Evolutionary conservation across 2,113 vertebrate genomes (phyloP), one percentile per base, ranked within the genome.

Genomic region (Perognathus longimembris): DNA sequence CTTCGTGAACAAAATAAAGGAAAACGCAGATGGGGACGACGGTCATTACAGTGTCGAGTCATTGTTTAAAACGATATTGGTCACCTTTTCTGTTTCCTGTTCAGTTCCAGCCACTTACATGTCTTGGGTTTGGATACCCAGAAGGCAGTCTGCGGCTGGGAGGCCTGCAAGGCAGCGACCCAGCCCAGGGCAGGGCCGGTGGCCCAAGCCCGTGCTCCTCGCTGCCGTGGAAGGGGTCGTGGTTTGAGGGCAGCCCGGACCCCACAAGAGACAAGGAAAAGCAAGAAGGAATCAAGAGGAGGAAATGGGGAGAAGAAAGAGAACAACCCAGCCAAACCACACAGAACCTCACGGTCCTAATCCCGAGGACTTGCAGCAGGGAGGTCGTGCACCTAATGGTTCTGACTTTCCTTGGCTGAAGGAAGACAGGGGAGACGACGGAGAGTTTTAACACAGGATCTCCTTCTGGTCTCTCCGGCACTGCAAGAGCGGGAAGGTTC

Each of bases 11-110:
- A 88, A 67, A 50, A 80, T 32, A 71, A 45, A 79, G 59, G 7
- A 85, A 84, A 90, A 93, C 59, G 45, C 45, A 91, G 61, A 87
- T 79, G 86, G 85, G 10, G 54, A 63, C 90, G 66, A 57, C 73
- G 79, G 74, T 63, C 91, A 91, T 93, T 89, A 81, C 83, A 93
- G 87, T 87, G 57, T 74, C 59, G 40, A 92, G 26, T 66, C 34
- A 57, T 57, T 64, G 14, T 54, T 54, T 54, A 17, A 63, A 38
- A n/a, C 17, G 66, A 64, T 75, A 77, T 38, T 74, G 71, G 61
- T n/a, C 63, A 88, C 15, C 73, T 18, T 77, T 71, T 22, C 36
- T 81, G 17, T 76, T 92, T 91, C 90, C 70, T 79, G 50, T 73
- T 84, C 38, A 57, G 3, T n/a, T 22, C 15, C 26, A 34, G 77